Evolutionary conservation across 1,140 invertebrate genomes (phyloP), one percentile per base, ranked within the genome.

Genomic region (Charaxes varanes): DNA sequence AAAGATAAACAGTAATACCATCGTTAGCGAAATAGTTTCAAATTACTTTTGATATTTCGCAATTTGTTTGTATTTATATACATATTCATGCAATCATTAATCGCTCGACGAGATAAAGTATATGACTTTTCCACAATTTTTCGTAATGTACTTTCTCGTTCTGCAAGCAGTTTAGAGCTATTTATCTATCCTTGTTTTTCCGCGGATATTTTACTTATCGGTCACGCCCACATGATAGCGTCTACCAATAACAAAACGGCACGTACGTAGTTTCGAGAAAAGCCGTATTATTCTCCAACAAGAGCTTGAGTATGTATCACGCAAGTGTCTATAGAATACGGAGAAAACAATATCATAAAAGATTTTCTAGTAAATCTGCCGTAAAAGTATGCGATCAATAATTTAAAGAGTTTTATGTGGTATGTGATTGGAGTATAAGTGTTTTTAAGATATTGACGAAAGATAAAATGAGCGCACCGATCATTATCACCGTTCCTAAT

Each of bases 401-500:
- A 41, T 24, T 38, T 54, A 21, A 31, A 23, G 27, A 51, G 30
- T 28, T 36, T 40, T 13, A 31, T 36, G 56, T 56, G 48, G 52
- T 52, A 54, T 43, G 52, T 50, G 38, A 50, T 51, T 44, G 52
- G 55, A 52, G 55, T 68, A 51, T 60, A 58, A 54, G 53, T 62
- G 36, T 64, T 38, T 32, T 38, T 31, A 26, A 51, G 34, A 34
- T 44, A 38, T 36, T 33, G 28, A 7, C 22, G 37, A 3, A 15
- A 50, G 48, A 35, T 42, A 76, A 59, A 31, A 86, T 86, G 85
- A 85, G 71, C 62, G 66, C 73, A 35, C 76, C 79, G 28, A 84
- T 85, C 32, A 80, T 88, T 27, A 84, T 86, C 54, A 84, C 85
- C 17, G 70, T 88, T 40, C 80, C 86, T 27, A 86, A 86, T 57